Evolutionary conservation across 2,888 invertebrate species (phyloP).

Genomic region (Lagria hirta): DNA sequence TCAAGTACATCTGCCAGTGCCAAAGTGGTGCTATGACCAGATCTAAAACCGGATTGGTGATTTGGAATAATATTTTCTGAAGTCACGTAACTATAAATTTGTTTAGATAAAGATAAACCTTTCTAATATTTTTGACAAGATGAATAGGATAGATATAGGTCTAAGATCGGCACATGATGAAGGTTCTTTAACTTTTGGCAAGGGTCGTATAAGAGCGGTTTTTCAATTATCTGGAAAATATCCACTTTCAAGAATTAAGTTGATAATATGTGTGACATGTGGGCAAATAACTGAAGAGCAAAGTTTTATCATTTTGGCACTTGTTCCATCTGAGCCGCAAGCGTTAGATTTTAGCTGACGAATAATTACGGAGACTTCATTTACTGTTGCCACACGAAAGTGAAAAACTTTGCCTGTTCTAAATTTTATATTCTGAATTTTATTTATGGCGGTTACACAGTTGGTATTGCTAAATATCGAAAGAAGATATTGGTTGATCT

Average conservation of each 20-base stretch:
- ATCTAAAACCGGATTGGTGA: conserved; percentile 1
- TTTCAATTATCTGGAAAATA: conserved; percentile 1
- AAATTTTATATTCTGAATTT: conserved; percentile 1
- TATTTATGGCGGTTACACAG: not conserved
- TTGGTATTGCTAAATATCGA: not conserved
- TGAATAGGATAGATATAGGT: conserved; percentile 1
- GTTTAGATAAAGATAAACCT: conserved; percentile 1
- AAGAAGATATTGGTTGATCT: conserved; percentile 2
- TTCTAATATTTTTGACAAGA: conserved; percentile 4
- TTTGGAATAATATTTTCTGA: conserved; percentile 2
- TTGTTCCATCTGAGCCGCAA: too few species aligned
- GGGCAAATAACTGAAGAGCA: too few species aligned
- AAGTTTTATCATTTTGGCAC: too few species aligned
- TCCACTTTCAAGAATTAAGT: not conserved
- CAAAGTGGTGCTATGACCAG: not conserved
- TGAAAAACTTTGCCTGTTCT: conserved; percentile 1
- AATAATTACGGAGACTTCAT: too few species aligned
- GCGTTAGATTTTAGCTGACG: too few species aligned
- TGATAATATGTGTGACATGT: conserved; percentile 4
- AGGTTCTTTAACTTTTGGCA: not conserved
- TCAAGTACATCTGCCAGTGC: conserved; percentile 1
- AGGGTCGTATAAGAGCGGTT: conserved; percentile 1
- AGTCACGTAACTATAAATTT: too few species aligned
- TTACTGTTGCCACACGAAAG: conserved; percentile 1
- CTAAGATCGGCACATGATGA: not conserved